Evolutionary conservation across 2,797 vertebrate species (phyloP), one percentile per base, ranked within the genome.

Genomic region (Poecile montanus): DNA sequence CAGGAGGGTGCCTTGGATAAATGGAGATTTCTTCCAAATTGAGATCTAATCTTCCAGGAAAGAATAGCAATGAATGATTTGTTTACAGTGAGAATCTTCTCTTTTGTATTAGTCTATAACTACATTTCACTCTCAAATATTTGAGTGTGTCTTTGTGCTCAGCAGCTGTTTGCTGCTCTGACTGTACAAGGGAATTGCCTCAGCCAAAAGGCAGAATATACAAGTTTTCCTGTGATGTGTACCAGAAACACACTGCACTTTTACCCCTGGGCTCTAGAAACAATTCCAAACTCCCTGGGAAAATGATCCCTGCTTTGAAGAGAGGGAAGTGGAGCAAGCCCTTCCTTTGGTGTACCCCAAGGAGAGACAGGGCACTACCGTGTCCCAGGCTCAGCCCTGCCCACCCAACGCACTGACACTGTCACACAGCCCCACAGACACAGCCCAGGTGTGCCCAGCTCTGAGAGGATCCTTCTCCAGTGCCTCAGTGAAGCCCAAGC

Each of bases 351-450:
- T 4, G 3, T 5, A n/a, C 16, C 29, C 29, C 1, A 0, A 3
- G 1, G 2, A 81, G n/a, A 13, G 15, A 23, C 13, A 27, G 22
- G 44, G 26, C 42, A 11, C 21, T 21, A 1, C 34, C 0, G 0
- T 15, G 58, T 30, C 20, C 30, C 2, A 1, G 11, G 71, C 47
- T 61, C 29, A 72, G 78, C 34, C 42, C 67, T 13, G 19, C 11
- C 10, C 36, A 8, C 18, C 30, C 9, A 4, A 1, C 4, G 11
- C 60, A 19, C 18, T 7, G 25, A 11, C 14, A 2, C 0, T 15
- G 27, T 15, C 34, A 14, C 22, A 4, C 51, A 48, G 36, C 19
- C n/a, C 30, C 20, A 17, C 18, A 8, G 0, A 4, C 47, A 36
- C 0, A 1, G 60, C n/a, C 44, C 17, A 1, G 53, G 12, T 36